Conservation (phyloP, 2,113 vertebrate species). For the Perccottus glenii region DNA sequence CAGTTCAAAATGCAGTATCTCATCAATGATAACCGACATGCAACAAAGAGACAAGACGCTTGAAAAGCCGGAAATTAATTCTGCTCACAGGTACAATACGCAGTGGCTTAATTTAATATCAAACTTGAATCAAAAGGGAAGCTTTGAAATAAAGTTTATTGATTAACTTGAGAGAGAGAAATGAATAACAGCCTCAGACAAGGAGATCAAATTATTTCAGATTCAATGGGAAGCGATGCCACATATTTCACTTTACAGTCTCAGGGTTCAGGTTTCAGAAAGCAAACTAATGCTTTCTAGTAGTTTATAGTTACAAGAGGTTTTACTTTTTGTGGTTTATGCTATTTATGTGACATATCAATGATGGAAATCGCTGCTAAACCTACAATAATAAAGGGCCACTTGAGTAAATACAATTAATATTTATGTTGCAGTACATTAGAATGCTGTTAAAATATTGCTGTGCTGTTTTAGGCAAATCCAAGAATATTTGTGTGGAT, state of each 20-base stretch:
- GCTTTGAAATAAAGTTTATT: slow-evolving; percentile 36
- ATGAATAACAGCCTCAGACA: slow-evolving; percentile 17
- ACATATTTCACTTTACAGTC: slow-evolving; percentile 15
- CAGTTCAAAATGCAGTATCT: slow-evolving; percentile 9
- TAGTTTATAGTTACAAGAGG: not conserved
- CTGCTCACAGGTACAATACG: slow-evolving; percentile 10
- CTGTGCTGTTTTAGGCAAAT: no score
- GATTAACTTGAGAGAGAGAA: slow-evolving; percentile 24
- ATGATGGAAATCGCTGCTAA: no score
- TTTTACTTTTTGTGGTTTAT: no score
- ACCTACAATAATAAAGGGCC: no score
- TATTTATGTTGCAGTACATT: no score
- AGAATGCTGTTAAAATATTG: no score
- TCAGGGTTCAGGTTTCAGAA: not conserved
- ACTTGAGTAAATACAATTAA: no score
- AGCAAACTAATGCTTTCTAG: not conserved
- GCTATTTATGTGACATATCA: no score
- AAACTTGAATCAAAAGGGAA: slow-evolving; percentile 32
- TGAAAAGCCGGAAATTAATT: slow-evolving; percentile 42
- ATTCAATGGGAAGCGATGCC: slow-evolving; percentile 1
- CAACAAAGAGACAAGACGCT: slow-evolving; percentile 31
- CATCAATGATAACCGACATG: not conserved
- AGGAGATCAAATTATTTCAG: slow-evolving; percentile 18
- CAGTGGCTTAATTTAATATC: slow-evolving; percentile 26
- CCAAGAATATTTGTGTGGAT: no score